Percentiles rank a stretch among this genome's conserved stretches.
These are phyloP conservation scores for Pocillopora grandis DNA, from an alignment of 92 coral and sea anemone species.

Conservation along the genomic window DNA sequence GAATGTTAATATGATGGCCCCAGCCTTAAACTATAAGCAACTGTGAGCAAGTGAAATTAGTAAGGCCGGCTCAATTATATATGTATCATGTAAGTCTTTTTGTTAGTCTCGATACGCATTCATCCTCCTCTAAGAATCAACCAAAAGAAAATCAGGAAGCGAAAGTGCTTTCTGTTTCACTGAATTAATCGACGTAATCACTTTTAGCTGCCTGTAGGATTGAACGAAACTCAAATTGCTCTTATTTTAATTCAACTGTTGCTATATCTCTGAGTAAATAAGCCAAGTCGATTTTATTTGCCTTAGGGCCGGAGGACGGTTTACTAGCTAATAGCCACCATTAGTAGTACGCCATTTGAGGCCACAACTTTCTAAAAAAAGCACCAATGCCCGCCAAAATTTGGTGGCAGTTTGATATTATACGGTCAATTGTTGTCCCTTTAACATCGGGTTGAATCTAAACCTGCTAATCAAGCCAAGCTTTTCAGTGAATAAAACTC, in stretches of 20 bases:
- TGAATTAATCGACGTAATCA: neutral
- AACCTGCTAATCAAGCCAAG: neutral
- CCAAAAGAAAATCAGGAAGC: neutral
- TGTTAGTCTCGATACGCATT: neutral
- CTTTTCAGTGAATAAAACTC: neutral
- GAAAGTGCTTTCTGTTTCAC: neutral
- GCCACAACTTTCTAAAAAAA: neutral
- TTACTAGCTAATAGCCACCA: constrained; percentile 15
- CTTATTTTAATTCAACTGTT: constrained; percentile 23
- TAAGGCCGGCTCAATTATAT: constrained; percentile 14
- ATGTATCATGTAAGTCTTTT: constrained; percentile 6
- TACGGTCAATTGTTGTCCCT: no score
- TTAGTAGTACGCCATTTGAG: neutral
- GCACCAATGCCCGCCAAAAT: no score
- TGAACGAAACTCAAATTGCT: neutral
- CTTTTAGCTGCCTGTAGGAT: neutral
- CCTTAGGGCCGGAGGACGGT: constrained; percentile 19
- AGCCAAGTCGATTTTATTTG: constrained; percentile 23
- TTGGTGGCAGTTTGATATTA: no score
- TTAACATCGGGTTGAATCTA: no score
- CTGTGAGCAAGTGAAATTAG: constrained; percentile 13
- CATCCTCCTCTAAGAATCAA: neutral
- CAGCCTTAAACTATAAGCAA: constrained; percentile 10
- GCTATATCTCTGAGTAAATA: constrained; percentile 21
- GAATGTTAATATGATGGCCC: constrained; percentile 9